Evolutionary conservation across 2,797 vertebrate species (phyloP), one percentile per base, ranked within the genome.

Genomic region (Amblyraja radiata): DNA sequence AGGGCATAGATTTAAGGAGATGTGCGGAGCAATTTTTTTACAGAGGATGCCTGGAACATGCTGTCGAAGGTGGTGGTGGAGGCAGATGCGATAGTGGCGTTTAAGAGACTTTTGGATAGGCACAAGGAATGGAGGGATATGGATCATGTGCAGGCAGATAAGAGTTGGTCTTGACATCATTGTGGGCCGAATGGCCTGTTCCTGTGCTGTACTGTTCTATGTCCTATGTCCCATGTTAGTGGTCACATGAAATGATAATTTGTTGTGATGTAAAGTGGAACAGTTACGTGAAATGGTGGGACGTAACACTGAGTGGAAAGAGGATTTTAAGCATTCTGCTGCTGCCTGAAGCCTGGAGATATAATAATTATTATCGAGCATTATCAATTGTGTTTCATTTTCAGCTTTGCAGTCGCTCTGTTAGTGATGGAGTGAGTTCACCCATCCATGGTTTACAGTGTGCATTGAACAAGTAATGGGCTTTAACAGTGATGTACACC

Each of bases 261-360:
- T 88, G 63, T 68, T 88, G 61, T 88, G 63, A 91, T 32, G 73
- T 73, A 74, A 73, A 74, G 10, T 71, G 68, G 23, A 74, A 68
- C 74, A 32, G 3, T 74, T 91, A 46, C 2, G 2, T 46, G 21
- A 6, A 65, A n/a, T 68, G n/a, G 1, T 88, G 84, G 61, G 10
- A 68, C 9, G 84, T 88, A 18, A 68, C n/a, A 88, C 36, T 36
- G 61, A 65, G n/a, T 18, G 32, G 61, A 68, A n/a, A n/a, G 61
- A 21, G 28, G 61, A 65, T 88, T 88, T 88, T 88, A 88, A 46
- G n/a, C 84, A 68, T 68, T 88, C n/a, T 88, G 84, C 61, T 21
- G 63, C 16, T 68, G 84, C 63, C 21, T 61, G 32, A n/a, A 88
- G n/a, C n/a, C 63, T 32, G 9, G n/a, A 32, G 84, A 65, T 65